Evolutionary conservation across 2,888 invertebrate genomes (phyloP).

Genomic region (Lapara coniferarum): DNA sequence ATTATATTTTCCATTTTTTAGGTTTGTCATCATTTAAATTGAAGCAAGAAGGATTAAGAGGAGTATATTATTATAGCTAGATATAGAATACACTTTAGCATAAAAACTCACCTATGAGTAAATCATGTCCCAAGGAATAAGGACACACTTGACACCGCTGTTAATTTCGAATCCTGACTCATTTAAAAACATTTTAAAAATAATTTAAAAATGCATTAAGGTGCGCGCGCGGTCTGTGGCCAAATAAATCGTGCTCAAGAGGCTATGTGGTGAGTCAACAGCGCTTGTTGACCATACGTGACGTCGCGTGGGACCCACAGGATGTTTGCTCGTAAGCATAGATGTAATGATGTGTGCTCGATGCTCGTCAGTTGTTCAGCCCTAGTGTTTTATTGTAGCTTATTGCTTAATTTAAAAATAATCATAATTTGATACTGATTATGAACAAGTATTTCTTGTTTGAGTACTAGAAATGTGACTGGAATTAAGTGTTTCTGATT

Average conservation of each 20-base stretch:
- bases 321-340: slow-evolving; percentile 16
- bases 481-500: too few relatives aligned
- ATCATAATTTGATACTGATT: too few relatives aligned
- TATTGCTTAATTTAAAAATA: background rate
- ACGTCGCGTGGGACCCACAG: slow-evolving; percentile 36
- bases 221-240: slow-evolving; percentile 43
- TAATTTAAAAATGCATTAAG: slow-evolving; percentile 70
- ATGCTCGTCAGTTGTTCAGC: background rate
- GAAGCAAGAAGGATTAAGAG: too few relatives aligned
- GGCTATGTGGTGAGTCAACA: slow-evolving; percentile 57
- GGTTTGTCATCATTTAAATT: too few relatives aligned
- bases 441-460: too few relatives aligned
- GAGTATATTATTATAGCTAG: too few relatives aligned
- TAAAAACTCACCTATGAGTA: background rate
- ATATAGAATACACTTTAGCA: too few relatives aligned
- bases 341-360: slow-evolving; percentile 19
- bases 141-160: background rate
- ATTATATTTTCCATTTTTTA: too few relatives aligned
- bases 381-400: background rate
- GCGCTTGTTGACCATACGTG: slow-evolving; percentile 62
- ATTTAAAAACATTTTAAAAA: slow-evolving; percentile 25
- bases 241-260: slow-evolving; percentile 64
- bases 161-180: slow-evolving; percentile 4
- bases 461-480: too few relatives aligned
- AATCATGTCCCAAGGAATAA: background rate